A percentile compares a stretch with the other conserved stretches of the same genome.
Evolutionary conservation across 2,113 vertebrate genomes (phyloP).

Genomic region (Tylochromis polylepis): DNA sequence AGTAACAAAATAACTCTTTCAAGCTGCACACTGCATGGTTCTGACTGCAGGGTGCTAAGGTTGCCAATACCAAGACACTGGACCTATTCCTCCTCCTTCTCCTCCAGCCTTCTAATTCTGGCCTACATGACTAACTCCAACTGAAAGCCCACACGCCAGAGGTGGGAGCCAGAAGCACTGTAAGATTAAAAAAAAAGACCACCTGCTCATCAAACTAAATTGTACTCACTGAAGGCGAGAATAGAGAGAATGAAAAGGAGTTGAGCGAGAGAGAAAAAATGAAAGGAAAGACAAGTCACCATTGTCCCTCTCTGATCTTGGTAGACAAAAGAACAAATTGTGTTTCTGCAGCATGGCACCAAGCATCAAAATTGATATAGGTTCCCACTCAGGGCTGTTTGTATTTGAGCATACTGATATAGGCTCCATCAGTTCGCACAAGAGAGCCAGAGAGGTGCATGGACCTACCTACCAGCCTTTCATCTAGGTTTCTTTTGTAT

Average conservation of each 20-base stretch:
- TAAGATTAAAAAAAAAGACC: constrained; percentile 57
- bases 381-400: constrained; percentile 48
- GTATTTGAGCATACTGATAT: constrained; percentile 47
- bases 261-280: not conserved
- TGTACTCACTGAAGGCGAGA: constrained; percentile 52
- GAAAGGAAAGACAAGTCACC: constrained; percentile 56
- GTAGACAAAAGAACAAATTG: constrained; percentile 72
- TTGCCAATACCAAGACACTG: constrained; percentile 40
- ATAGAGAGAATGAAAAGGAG: constrained; percentile 45
- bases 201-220: constrained; percentile 74
- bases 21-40: constrained; percentile 56
- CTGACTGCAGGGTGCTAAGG: constrained; percentile 49
- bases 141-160: constrained; percentile 61
- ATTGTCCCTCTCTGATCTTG: constrained; percentile 63
- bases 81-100: constrained; percentile 36
- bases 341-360: constrained; percentile 44
- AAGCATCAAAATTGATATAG: constrained; percentile 36
- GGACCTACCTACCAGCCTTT: constrained; percentile 64
- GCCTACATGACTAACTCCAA: constrained; percentile 66
- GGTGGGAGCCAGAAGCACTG: constrained; percentile 59
- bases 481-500: constrained; percentile 73
- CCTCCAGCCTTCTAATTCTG: constrained; percentile 52
- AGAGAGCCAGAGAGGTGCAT: constrained; percentile 50
- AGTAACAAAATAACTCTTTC: constrained; percentile 67
- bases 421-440: constrained; percentile 48